Base-by-base conservation (phyloP, 1,140 invertebrate genomes). In the Spodoptera frugiperda region DNA sequence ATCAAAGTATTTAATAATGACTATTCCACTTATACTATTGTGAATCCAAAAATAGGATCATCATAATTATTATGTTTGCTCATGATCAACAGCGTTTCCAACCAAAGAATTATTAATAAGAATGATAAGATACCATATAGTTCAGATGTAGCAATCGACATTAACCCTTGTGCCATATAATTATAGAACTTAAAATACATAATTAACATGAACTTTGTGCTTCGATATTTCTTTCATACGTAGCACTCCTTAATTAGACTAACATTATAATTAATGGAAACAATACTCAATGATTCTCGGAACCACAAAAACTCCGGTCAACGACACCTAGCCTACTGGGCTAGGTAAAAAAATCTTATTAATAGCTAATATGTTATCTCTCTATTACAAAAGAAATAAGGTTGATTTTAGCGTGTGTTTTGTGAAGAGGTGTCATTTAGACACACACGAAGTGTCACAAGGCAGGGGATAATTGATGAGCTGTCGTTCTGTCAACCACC, bases 381-480 rank as follows among this genome's bases (percentile, higher is more conserved):
- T 4, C 39, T 75, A 54, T 75, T 19, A 0, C 30, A 21, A 21
- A n/a, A 9, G 21, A 8, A 0, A n/a, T 65, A 65, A 65, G 73
- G 73, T 75, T 65, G 44, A 53, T 51, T 39, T 14, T 75, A 10
- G n/a, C 14, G 6, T 61, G 44, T 30, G 49, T 73, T 59, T 30
- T 48, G 12, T 21, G 10, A 19, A 57, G 12, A 72, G 19, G 12
- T 65, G 61, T 55, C 25, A 59, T 8, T 53, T 76, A 33, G 63
- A 72, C 57, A 44, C 80, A 71, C 83, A 82, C 75, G 78, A 79
- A 82, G 82, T 75, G 78, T 78, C 82, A n/a, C n/a, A 51, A 72
- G 73, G 79, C 71, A 75, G 83, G 85, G 81, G 84, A 89, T 89
- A 89, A 89, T 87, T 87, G 70, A 89, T 87, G 83, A 84, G 82